Evolutionary conservation across 2,888 invertebrate species (phyloP), one percentile per base, ranked within the genome.

Genomic region (Drosophila maculinotata): DNA sequence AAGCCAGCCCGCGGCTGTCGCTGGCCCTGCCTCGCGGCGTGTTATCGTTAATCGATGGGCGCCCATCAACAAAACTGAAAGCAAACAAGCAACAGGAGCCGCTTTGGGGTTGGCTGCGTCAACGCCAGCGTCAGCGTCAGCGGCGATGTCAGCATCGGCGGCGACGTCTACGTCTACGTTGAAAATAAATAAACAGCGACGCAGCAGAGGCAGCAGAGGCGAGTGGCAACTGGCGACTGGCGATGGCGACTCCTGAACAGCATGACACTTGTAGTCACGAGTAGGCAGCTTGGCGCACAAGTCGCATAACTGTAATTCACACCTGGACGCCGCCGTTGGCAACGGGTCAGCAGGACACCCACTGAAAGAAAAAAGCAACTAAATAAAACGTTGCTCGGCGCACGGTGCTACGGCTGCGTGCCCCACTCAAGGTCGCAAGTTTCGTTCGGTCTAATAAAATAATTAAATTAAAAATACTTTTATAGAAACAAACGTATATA

Each of bases 1-100:
- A n/a, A n/a, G n/a, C n/a, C n/a, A n/a, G n/a, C n/a, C n/a, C n/a
- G n/a, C n/a, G n/a, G n/a, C 17, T 42, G 17, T 23, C 33, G 36
- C 26, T 35, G 26, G 44, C 41, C 33, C 39, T 42, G 47, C 45
- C 39, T 6, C n/a, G 28, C 33, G 51, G 53, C 66, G 62, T 73
- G 79, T 78, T 83, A 83, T 85, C 83, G 79, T 85, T 79, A 84
- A 84, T 84, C 83, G 85, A 84, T 84, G 83, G 82, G 59, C 72
- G 63, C 70, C 79, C 85, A 82, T 84, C 84, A 72, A 74, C 69
- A 51, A 62, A 60, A 63, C 80, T 81, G 33, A 71, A 81, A 72
- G 77, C 77, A 84, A 82, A 76, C 76, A 78, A 83, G 80, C 84
- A 84, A 79, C 78, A 79, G 80, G 78, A 84, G 82, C 48, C 58